These are phyloP conservation scores for Suillia variegata DNA, from an alignment of 2,888 invertebrate genomes.

Conservation along the genomic window DNA sequence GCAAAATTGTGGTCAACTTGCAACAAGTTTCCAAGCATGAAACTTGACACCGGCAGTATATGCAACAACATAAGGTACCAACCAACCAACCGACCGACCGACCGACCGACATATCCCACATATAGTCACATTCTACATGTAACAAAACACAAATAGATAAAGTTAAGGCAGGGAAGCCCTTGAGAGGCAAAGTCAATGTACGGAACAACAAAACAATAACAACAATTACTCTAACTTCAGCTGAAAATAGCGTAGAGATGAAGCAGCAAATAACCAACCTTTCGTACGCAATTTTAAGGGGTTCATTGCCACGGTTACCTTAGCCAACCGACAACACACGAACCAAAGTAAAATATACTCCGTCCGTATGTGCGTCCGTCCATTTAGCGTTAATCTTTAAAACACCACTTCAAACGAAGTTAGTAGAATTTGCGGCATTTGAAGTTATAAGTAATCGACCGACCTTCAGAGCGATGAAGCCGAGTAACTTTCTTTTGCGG, in stretches of 20 bases:
- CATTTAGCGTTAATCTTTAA: too few relatives aligned
- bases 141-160: too few relatives aligned
- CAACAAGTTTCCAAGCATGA: slow-evolving; percentile 10
- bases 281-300: neutral
- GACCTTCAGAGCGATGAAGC: slow-evolving; percentile 23
- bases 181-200: slow-evolving; percentile 26
- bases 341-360: too few relatives aligned
- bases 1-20: slow-evolving; percentile 14
- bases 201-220: neutral
- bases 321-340: neutral
- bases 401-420: too few relatives aligned
- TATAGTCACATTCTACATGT: too few relatives aligned
- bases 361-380: neutral
- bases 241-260: neutral
- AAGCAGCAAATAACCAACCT: neutral
- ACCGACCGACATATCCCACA: too few relatives aligned
- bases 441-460: slow-evolving; percentile 14
- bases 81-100: too few relatives aligned
- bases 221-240: too few relatives aligned
- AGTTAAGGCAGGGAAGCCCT: slow-evolving; percentile 22
- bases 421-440: neutral
- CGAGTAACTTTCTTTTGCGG: slow-evolving; percentile 11
- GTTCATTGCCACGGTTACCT: slow-evolving; percentile 7
- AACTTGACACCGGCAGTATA: slow-evolving; percentile 6
- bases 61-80: neutral